A percentile compares a stretch with the other conserved stretches of the same genome.
These are phyloP conservation scores for Petrocephalus zakoni DNA, from an alignment of 2,113 vertebrate species.

Conservation along the genomic window DNA sequence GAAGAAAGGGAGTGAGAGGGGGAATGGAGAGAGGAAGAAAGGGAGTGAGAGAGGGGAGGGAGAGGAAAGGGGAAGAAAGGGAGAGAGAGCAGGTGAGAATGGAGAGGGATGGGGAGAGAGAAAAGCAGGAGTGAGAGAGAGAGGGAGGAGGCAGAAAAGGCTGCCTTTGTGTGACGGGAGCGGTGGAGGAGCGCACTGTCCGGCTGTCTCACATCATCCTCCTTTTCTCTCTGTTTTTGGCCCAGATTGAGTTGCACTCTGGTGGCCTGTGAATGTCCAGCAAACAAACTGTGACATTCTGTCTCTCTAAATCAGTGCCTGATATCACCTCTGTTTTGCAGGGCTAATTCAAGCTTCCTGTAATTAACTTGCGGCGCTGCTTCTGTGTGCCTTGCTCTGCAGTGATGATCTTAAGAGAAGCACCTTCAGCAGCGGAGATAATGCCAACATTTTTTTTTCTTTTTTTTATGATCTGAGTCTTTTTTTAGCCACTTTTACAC, in stretches of 20 bases:
- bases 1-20: no score
- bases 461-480: neutral
- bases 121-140: no score
- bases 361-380: neutral
- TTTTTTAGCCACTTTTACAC: neutral
- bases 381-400: neutral
- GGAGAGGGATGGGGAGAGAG: no score
- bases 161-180: neutral
- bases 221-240: neutral
- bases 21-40: no score
- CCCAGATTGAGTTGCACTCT: neutral
- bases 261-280: neutral
- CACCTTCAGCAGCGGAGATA: neutral
- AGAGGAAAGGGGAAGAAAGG: no score
- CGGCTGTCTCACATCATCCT: neutral
- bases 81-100: no score
- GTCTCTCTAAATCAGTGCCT: slow-evolving; percentile 8
- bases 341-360: neutral
- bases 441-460: neutral
- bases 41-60: no score
- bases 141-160: neutral
- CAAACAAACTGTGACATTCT: neutral
- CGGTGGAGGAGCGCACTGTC: neutral
- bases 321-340: neutral
- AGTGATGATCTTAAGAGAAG: neutral